phyloP scores from a whole-genome alignment of 2,797 vertebrate species.

The Holocentrus rufus region DNA sequence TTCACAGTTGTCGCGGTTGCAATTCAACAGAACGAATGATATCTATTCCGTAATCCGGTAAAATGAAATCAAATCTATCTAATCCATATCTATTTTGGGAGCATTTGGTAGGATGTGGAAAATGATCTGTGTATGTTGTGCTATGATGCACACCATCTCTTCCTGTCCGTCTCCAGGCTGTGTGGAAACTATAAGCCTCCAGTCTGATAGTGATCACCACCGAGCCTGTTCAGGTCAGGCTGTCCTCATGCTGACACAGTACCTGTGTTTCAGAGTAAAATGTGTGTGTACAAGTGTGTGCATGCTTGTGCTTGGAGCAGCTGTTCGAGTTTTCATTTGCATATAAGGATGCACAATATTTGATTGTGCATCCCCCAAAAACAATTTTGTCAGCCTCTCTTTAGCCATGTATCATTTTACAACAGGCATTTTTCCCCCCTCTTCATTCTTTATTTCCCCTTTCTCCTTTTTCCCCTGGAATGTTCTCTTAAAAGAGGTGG shows the following conservation, averaged over 20 bases:
- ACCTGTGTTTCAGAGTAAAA: conserved; percentile 47
- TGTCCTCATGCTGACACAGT: conserved; percentile 18
- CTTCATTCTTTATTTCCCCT: conserved; percentile 26
- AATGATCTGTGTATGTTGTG: background rate
- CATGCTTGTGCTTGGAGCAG: conserved; percentile 3
- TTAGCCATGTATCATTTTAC: conserved; percentile 61
- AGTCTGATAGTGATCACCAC: conserved; percentile 24
- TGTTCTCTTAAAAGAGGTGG: conserved; percentile 64
- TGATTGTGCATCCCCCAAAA: conserved; percentile 41
- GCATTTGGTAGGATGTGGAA: background rate
- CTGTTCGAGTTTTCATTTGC: conserved; percentile 15
- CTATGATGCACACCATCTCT: background rate
- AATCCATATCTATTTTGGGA: background rate
- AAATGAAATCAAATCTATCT: too few species aligned
- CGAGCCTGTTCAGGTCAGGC: conserved; percentile 29
- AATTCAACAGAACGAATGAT: too few species aligned
- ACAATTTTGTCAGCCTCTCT: conserved; percentile 50
- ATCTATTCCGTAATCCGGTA: too few species aligned
- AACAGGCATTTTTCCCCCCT: conserved; percentile 48
- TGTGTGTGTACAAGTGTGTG: conserved; percentile 11
- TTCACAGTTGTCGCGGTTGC: too few species aligned
- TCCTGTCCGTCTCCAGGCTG: background rate
- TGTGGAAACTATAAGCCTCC: conserved; percentile 20
- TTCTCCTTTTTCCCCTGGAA: conserved; percentile 56
- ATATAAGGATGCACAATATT: conserved; percentile 6